Conservation (phyloP, 1,140 invertebrate species). For the Hirudo medicinalis region DNA sequence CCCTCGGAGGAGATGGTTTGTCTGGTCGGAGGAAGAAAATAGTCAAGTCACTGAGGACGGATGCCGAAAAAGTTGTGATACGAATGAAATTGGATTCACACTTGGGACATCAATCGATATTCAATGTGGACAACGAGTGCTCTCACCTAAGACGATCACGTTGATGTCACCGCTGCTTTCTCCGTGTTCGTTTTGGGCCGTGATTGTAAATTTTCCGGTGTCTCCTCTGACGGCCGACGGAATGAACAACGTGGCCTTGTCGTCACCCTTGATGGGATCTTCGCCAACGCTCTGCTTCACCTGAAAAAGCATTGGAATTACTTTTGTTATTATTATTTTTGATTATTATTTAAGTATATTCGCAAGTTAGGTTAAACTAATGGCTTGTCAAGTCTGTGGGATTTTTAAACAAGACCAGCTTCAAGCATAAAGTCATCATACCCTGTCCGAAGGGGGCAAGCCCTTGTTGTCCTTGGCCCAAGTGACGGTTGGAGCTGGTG, state of each 20-base stretch:
- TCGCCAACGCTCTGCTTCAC: constrained; percentile 27
- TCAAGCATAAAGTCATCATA: not conserved
- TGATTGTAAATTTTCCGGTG: constrained; percentile 79
- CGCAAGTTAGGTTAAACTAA: too few relatives aligned
- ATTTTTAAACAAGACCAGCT: too few relatives aligned
- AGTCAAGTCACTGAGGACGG: not conserved
- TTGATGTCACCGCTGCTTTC: constrained; percentile 82
- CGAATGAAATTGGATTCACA: too few relatives aligned
- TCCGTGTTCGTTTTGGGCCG: constrained; percentile 74
- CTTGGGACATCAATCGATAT: constrained; percentile 26
- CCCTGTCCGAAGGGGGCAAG: constrained; percentile 19
- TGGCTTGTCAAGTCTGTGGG: too few relatives aligned
- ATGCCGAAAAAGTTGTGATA: not conserved
- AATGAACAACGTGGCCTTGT: constrained; percentile 69
- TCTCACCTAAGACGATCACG: constrained; percentile 69
- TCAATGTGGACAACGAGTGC: not conserved
- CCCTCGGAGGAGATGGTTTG: constrained; percentile 72
- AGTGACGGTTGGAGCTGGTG: constrained; percentile 76
- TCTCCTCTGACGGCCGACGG: constrained; percentile 77
- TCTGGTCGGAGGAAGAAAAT: constrained; percentile 53
- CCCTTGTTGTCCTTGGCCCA: constrained; percentile 70
- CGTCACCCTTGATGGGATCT: constrained; percentile 57
- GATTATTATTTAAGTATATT: too few relatives aligned
- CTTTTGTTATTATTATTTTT: not conserved
- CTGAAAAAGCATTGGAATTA: constrained; percentile 12